Evolutionary conservation across 2,113 vertebrate genomes (phyloP).

Genomic region (Hippopotamus amphibius): DNA sequence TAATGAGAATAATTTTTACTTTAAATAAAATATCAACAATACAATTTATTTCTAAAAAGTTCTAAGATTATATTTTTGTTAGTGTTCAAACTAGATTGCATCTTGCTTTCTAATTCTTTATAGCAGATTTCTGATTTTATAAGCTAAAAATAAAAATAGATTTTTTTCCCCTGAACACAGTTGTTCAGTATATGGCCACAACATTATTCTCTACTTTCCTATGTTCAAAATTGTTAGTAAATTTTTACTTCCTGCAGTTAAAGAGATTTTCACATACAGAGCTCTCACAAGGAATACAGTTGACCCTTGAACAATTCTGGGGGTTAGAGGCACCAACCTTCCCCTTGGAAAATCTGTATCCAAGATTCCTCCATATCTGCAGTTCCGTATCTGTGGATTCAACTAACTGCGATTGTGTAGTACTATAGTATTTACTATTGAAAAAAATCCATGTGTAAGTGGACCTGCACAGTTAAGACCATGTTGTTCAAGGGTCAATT

Average conservation of each 20-base stretch:
- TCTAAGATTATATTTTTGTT: conserved; percentile 43
- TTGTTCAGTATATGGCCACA: background rate
- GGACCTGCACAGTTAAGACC: background rate
- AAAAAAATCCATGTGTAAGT: background rate
- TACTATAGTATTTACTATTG: background rate
- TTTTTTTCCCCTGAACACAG: background rate
- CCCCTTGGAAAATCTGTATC: background rate
- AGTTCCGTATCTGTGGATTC: background rate
- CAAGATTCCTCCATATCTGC: background rate
- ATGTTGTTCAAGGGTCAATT: background rate
- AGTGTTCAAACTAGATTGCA: background rate
- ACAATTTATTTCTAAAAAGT: conserved; percentile 43
- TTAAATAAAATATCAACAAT: conserved; percentile 29
- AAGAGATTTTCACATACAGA: conserved; percentile 1
- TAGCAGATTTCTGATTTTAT: conserved; percentile 51
- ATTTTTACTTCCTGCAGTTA: conserved; percentile 11
- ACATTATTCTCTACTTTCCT: background rate
- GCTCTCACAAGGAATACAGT: background rate
- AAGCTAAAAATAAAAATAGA: conserved; percentile 51
- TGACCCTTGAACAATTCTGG: background rate
- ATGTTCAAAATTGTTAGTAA: conserved; percentile 51
- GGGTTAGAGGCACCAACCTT: background rate
- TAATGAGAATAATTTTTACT: conserved; percentile 18
- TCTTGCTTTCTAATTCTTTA: conserved; percentile 50
- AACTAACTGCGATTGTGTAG: background rate